Base-by-base conservation (phyloP, 2,888 invertebrate species). In the Eustalomyia histrio region DNA sequence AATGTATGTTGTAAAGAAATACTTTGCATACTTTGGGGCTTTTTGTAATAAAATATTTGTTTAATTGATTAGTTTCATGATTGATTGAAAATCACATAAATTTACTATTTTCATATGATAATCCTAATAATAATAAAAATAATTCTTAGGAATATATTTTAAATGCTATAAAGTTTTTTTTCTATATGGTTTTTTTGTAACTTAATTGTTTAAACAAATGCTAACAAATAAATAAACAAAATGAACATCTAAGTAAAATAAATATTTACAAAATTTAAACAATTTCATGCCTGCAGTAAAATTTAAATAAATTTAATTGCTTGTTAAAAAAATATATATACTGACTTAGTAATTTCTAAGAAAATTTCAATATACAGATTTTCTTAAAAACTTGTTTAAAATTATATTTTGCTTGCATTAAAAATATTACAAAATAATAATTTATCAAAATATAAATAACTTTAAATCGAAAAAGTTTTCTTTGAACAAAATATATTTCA, bases 401-500 rank as follows among this genome's bases (percentile, higher is more conserved):
- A 12, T n/a, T 43, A 12, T 47, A n/a, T 0, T 47, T 14, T n/a
- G n/a, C 10, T 47, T n/a, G 7, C 43, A 39, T 39, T 39, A n/a
- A 47, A n/a, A n/a, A 4, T 39, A n/a, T 47, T 47, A n/a, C 39
- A 5, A n/a, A n/a, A n/a, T n/a, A n/a, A n/a, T n/a, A n/a, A n/a
- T 39, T 47, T 47, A 47, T 12, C n/a, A n/a, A n/a, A 47, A 47
- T 6, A 47, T 10, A 14, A 29, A 58, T 9, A 57, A 69, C 29
- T 61, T 61, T 53, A 60, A 61, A 52, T 60, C 17, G 60, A 71
- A 71, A 71, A 71, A 60, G 18, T 39, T 50, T 60, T 60, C 39
- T 8, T 61, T 39, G 2, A 35, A 52, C 16, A 47, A 24, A 61
- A 47, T 21, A 21, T 52, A 52, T 21, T 71, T 72, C 29, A 63